phyloP scores from a whole-genome alignment of 2,113 vertebrate genomes.

The Myiozetetes cayanensis region DNA sequence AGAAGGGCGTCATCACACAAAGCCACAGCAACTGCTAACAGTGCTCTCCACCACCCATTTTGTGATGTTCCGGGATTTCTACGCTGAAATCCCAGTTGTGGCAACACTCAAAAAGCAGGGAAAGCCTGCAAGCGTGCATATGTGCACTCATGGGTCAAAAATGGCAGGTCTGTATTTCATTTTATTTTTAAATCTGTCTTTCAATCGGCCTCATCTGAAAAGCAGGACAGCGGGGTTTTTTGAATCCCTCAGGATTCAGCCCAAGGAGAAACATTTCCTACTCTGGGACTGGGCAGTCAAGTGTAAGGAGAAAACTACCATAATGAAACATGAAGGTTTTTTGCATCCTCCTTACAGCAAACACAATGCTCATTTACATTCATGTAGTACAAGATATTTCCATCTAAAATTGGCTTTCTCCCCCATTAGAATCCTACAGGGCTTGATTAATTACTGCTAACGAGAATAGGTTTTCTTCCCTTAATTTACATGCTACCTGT shows the following conservation, averaged over 20 bases:
- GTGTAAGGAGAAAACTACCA: background rate
- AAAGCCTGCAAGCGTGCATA: background rate
- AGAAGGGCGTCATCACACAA: background rate
- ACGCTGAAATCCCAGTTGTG: background rate
- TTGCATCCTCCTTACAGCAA: background rate
- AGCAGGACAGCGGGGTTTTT: background rate
- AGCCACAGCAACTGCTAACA: background rate
- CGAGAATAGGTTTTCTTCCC: slow-evolving; percentile 23
- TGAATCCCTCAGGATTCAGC: background rate
- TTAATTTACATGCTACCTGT: slow-evolving; percentile 45
- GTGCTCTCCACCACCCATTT: background rate
- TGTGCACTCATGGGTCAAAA: background rate
- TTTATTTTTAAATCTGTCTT: background rate
- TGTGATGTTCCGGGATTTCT: background rate
- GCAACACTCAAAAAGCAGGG: background rate
- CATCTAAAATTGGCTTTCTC: background rate
- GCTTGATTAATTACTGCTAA: slow-evolving; percentile 63
- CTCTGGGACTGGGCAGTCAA: background rate
- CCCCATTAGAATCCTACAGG: slow-evolving; percentile 10
- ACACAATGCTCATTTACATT: background rate
- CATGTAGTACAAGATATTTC: background rate
- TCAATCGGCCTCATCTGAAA: background rate
- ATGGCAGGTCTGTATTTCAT: rapidly evolving
- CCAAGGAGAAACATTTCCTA: background rate
- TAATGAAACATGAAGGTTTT: background rate